Base-by-base conservation (phyloP, 2,888 invertebrate genomes). In the Neoscelio sp. region DNA sequence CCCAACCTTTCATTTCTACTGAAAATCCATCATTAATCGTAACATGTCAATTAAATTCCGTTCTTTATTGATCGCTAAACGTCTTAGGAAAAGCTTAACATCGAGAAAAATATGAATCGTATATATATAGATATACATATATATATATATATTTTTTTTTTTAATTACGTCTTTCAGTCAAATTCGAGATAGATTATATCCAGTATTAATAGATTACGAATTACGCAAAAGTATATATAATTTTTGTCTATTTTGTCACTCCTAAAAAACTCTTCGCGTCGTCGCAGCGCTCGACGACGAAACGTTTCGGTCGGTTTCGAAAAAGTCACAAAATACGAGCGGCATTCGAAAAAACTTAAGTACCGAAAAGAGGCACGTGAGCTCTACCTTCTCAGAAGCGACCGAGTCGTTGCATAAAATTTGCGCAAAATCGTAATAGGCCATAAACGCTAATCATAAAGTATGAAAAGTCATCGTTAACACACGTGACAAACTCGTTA, bases 71-170 rank as follows among this genome's bases (percentile, higher is more conserved):
- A 81, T 82, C 62, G 83, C 80, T 85, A 87, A 81, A 85, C 83
- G 82, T 86, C 82, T 82, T 86, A 87, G 86, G 86, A 86, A 85
- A 88, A 89, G 89, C 88, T 89, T 87, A 89, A 89, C 87, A 86
- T 88, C 86, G 86, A 89, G 88, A 89, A 89, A 89, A 89, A 89
- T 89, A 89, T 88, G 85, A 82, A 83, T 80, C 87, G 86, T 87
- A 85, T 86, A 85, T 87, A 86, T 85, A 86, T 70, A 76, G 60
- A 46, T 52, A 62, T 64, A 64, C 35, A 65, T 26, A 67, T 60
- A 67, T 56, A 68, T 28, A 68, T 46, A 54, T 54, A 68, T 56
- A 60, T 54, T 56, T 33, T 42, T 30, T 18, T 12, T 40, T 56
- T 46, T 56, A 52, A 54, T 58, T 87, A 85, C 82, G 82, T 85